phyloP scores from a whole-genome alignment of 2,888 invertebrate genomes.

The Dolichomitus sp. region DNA sequence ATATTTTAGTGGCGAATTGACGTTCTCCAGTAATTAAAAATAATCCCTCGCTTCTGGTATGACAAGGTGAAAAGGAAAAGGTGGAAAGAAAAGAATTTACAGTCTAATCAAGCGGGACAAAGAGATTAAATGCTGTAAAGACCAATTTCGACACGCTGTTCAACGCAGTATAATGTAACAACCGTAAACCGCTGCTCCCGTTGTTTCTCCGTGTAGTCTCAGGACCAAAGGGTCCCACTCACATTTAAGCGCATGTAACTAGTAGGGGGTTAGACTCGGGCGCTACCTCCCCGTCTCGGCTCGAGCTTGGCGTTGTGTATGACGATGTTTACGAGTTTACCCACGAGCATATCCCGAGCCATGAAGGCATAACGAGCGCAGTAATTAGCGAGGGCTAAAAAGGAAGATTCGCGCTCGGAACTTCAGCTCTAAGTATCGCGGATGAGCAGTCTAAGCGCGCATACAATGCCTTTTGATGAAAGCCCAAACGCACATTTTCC shows the following conservation, averaged over 20 bases:
- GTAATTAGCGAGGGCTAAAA: constrained; percentile 63
- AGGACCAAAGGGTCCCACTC: constrained; percentile 49
- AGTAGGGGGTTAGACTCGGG: background rate
- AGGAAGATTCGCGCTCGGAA: constrained; percentile 41
- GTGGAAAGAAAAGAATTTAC: constrained; percentile 5
- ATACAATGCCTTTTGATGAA: constrained; percentile 23
- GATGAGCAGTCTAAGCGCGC: constrained; percentile 41
- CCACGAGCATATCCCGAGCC: constrained; percentile 49
- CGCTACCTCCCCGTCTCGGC: background rate
- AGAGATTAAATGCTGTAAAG: constrained; percentile 35
- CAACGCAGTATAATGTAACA: constrained; percentile 54
- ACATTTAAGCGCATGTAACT: constrained; percentile 16
- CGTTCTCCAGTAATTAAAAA: background rate
- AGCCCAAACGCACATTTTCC: background rate
- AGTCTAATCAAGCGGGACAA: constrained; percentile 28
- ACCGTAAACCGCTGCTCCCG: constrained; percentile 45
- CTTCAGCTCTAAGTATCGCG: constrained; percentile 32
- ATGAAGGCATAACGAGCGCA: constrained; percentile 60
- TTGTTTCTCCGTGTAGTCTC: constrained; percentile 20
- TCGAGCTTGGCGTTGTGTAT: constrained; percentile 36
- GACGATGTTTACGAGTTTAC: constrained; percentile 65
- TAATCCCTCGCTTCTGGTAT: background rate
- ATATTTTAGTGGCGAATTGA: background rate
- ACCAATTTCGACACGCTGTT: constrained; percentile 47
- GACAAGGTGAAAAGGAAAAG: background rate